These are phyloP conservation scores for Trichonephila inaurata DNA, from an alignment of 1,140 invertebrate genomes.

Conservation along the genomic window DNA sequence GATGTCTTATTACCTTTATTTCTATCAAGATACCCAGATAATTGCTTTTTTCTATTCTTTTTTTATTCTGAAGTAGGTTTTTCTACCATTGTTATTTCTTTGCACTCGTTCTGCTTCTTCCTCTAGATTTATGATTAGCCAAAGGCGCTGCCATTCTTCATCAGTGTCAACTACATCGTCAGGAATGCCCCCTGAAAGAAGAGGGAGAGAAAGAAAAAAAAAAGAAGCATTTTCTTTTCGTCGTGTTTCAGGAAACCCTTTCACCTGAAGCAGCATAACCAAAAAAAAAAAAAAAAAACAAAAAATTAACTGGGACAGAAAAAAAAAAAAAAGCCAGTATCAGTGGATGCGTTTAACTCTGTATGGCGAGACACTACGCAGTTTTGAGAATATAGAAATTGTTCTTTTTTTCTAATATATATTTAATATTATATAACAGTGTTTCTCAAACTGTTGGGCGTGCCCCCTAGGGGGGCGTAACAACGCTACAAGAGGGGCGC, in stretches of 20 bases:
- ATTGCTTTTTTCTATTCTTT: not conserved
- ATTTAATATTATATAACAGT: too few relatives aligned
- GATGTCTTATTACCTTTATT: not conserved
- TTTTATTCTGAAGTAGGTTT: not conserved
- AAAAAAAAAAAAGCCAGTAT: too few relatives aligned
- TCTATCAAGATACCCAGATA: not conserved
- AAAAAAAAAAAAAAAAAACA: not conserved
- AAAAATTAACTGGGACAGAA: not conserved
- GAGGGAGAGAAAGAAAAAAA: too few relatives aligned
- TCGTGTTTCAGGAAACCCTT: not conserved
- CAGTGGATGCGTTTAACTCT: too few relatives aligned
- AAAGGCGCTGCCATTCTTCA: not conserved
- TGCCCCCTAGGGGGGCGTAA: too few relatives aligned
- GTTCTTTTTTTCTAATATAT: too few relatives aligned
- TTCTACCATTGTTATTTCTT: not conserved
- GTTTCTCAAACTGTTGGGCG: too few relatives aligned
- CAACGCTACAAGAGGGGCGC: too few relatives aligned
- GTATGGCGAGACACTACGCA: too few relatives aligned
- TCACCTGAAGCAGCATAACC: not conserved
- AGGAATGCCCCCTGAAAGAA: not conserved
- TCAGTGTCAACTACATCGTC: not conserved
- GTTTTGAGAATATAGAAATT: too few relatives aligned
- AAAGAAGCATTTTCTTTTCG: not conserved
- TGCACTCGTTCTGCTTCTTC: not conserved
- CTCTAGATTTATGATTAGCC: slow-evolving; percentile 3